phyloP scores from a whole-genome alignment of 2,113 vertebrate species.

The Tragelaphus strepsiceros region DNA sequence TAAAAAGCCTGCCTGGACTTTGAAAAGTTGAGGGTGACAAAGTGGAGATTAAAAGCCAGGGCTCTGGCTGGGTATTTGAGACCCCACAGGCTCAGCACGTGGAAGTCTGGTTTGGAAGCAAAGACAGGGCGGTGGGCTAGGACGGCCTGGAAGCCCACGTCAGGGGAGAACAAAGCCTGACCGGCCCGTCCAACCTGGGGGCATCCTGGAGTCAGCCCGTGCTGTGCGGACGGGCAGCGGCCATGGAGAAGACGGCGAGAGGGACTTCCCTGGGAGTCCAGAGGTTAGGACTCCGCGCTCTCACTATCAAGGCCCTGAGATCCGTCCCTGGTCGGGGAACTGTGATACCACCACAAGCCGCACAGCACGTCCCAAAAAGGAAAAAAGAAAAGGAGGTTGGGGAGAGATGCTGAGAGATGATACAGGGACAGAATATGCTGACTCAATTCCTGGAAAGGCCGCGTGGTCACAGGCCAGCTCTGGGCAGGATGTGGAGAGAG shows the following conservation, averaged over 20 bases:
- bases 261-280: neutral
- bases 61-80: neutral
- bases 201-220: rapidly evolving
- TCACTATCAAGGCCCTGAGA: neutral
- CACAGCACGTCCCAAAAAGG: neutral
- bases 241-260: rapidly evolving
- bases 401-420: neutral
- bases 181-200: rapidly evolving
- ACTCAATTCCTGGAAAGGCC: neutral
- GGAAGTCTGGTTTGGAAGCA: rapidly evolving
- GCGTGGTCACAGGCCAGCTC: neutral
- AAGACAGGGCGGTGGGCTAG: rapidly evolving
- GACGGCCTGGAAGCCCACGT: rapidly evolving
- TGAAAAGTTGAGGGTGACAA: neutral
- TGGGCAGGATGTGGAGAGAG: neutral
- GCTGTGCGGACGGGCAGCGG: neutral
- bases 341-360: neutral
- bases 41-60: neutral
- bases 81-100: no score
- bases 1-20: neutral
- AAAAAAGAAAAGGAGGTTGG: neutral
- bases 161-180: rapidly evolving
- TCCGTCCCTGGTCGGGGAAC: neutral
- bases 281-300: neutral
- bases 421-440: neutral